phyloP scores from a whole-genome alignment of 2,797 vertebrate genomes.

The Myotis daubentonii region DNA sequence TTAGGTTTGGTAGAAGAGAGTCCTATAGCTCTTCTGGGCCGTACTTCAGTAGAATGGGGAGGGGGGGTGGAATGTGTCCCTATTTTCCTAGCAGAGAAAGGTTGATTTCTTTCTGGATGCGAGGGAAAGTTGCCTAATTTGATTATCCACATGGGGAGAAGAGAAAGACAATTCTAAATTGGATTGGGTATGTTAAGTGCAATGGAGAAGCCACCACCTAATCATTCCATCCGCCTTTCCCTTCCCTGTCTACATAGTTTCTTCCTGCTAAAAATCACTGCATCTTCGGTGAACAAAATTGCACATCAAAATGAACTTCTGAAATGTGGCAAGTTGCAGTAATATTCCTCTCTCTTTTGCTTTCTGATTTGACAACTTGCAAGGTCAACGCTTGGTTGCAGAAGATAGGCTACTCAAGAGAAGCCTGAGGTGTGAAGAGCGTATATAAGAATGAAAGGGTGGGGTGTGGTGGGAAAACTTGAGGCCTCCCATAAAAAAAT shows the following conservation, averaged over 20 bases:
- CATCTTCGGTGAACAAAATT: not conserved
- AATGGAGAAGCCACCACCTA: not conserved
- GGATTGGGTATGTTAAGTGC: not conserved
- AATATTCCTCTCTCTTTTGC: not conserved
- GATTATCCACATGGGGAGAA: not conserved
- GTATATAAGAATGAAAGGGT: not conserved
- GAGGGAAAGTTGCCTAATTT: not conserved
- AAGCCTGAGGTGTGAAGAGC: constrained; percentile 25
- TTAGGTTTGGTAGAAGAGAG: not conserved
- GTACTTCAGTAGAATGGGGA: not conserved
- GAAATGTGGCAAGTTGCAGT: not conserved
- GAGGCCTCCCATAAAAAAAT: not conserved
- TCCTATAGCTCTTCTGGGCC: not conserved
- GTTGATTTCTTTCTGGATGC: constrained; percentile 27
- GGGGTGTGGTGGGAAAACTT: not conserved
- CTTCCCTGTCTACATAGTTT: not conserved
- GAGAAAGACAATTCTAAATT: not conserved
- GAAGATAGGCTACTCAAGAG: not conserved
- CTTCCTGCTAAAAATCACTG: not conserved
- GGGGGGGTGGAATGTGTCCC: not conserved
- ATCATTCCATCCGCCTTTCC: not conserved
- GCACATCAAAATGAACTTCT: not conserved
- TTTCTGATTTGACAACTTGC: constrained; percentile 23
- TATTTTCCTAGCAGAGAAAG: not conserved
- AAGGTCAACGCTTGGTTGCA: constrained; percentile 28